Percentiles rank a stretch among this genome's conserved stretches.
Conservation (phyloP, 2,888 invertebrate species). For the Oscheius sp. region DNA sequence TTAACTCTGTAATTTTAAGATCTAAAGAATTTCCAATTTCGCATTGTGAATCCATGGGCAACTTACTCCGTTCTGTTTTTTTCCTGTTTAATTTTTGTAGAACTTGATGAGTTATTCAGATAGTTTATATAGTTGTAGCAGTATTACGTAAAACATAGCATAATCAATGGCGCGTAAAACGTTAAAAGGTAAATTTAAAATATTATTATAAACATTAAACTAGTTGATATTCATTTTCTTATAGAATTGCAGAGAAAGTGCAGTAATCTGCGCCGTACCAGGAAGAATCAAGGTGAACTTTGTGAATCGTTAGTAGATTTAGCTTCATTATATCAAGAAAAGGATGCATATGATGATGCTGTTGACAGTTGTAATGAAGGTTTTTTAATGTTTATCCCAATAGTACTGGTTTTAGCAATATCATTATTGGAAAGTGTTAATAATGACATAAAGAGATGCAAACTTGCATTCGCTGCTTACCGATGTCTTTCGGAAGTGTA, state of each 20-base stretch:
- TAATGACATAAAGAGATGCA: neutral
- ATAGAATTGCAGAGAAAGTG: neutral
- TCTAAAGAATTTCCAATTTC: too few species aligned
- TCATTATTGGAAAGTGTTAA: neutral
- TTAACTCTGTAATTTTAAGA: too few species aligned
- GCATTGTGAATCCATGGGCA: too few species aligned
- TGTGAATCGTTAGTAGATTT: neutral
- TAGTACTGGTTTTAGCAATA: neutral
- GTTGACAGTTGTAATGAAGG: neutral
- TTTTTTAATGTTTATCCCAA: neutral
- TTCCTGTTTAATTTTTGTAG: too few species aligned
- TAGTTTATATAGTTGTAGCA: too few species aligned
- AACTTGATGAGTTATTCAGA: too few species aligned
- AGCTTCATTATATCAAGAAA: neutral
- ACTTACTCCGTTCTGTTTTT: too few species aligned
- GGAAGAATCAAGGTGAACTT: neutral
- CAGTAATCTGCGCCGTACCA: neutral
- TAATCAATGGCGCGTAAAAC: too few species aligned
- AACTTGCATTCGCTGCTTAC: neutral
- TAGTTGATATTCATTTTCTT: too few species aligned
- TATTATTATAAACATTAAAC: too few species aligned
- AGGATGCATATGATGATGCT: neutral
- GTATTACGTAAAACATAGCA: too few species aligned
- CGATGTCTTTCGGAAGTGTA: slow-evolving; percentile 12
- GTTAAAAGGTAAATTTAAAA: too few species aligned